Evolutionary conservation across 2,888 invertebrate genomes (phyloP), one percentile per base, ranked within the genome.

Genomic region (Theretra japonica): DNA sequence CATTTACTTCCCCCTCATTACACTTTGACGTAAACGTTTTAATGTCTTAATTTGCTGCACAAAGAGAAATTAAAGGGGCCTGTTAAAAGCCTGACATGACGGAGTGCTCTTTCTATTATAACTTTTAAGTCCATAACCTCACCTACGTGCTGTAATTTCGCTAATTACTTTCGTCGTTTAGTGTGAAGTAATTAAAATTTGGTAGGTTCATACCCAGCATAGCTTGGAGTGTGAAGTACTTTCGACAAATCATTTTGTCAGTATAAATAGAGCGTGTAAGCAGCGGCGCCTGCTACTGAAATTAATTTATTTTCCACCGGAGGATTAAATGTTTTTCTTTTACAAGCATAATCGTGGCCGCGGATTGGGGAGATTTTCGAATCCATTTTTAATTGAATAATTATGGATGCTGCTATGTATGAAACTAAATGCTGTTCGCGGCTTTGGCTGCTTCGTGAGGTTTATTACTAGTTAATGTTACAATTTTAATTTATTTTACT

Each of bases 41-140:
- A 91, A 91, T 89, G 90, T 91, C 88, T 92, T 91, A 92, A 93
- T 93, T 93, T 92, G 88, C 89, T 88, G 89, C 86, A 90, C 92
- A 92, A 92, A 92, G 92, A 89, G 91, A 91, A 90, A 92, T 93
- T 92, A 91, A 93, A 90, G 88, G 90, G 41, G 89, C 86, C 88
- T 89, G 91, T 91, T 94, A 92, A 92, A 90, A 92, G 92, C 93
- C 86, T 89, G 90, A 92, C 92, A 91, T 92, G 92, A 93, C 90
- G 90, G 88, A 93, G 93, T 91, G 92, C 90, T 90, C 90, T 89
- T 90, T 90, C 89, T 88, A 87, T 90, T 90, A 90, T 91, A 91
- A 92, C 90, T 92, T 91, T 88, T 88, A 88, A 90, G 90, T 89
- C 88, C 86, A 87, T 89, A 87, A 88, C 87, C 88, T 82, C 79